Evolutionary conservation across 2,113 vertebrate genomes (phyloP), one percentile per base, ranked within the genome.

Genomic region (Micronycteris hirsuta): DNA sequence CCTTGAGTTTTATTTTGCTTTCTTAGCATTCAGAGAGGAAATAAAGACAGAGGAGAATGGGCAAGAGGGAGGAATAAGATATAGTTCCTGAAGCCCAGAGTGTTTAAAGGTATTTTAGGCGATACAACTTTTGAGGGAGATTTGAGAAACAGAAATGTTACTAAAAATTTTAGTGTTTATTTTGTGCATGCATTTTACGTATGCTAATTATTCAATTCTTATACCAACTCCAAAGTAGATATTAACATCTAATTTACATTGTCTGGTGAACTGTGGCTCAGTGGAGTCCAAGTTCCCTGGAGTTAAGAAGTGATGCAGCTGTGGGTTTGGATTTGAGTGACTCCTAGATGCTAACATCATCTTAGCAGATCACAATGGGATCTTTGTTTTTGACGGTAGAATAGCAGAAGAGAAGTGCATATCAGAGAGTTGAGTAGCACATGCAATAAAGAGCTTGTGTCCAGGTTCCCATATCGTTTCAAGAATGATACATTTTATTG

Each of bases 401-500:
- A 41, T 1, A 89, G 49, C 22, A 54, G 49, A 58, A 49, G 15
- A 58, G 74, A 74, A 70, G 7, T 47, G 49, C 0, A 4, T 33
- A 9, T 38, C 4, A 47, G 82, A 89, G 11, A 47, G 7, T 17
- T 70, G 24, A 84, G n/a, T 28, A 67, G 38, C 83, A 78, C 11
- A 56, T 17, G 45, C 31, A 74, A 61, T 78, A 84, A 84, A 73
- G 33, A 88, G 11, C 70, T 81, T 77, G 45, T 58, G n/a, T 91
- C 22, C 54, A 77, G 24, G 6, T 38, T 93, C 45, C 28, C 45
- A 58, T 31, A 17, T 49, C 68, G n/a, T 68, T 90, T 22, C 43
- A 93, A 83, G 45, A 87, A 87, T 61, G 74, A 83, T 58, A 73
- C 8, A 73, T 89, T 93, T 95, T 52, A 91, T 78, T 73, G 84